Evolutionary conservation across 2,113 vertebrate genomes (phyloP).

Genomic region (Dipodomys ordii): DNA sequence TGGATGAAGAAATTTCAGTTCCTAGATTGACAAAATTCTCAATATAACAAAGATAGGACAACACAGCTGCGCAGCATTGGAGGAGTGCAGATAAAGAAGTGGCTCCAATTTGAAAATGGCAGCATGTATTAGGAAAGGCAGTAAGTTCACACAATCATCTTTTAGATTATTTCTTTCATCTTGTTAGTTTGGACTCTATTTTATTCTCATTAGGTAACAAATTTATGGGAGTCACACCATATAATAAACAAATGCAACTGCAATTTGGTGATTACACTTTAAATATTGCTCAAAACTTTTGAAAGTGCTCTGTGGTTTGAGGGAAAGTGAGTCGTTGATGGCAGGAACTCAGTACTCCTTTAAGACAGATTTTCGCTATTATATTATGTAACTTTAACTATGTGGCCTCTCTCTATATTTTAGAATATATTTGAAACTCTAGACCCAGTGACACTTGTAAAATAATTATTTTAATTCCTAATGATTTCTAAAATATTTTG

Average conservation of each 20-base stretch:
- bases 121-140: neutral
- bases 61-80: slow-evolving; percentile 27
- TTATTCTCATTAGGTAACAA: slow-evolving; percentile 40
- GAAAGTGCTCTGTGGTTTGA: slow-evolving; percentile 26
- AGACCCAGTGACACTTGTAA: slow-evolving; percentile 14
- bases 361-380: slow-evolving; percentile 11
- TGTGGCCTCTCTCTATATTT: neutral
- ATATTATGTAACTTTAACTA: slow-evolving; percentile 5
- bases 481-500: slow-evolving; percentile 12
- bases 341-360: neutral
- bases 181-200: neutral
- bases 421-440: neutral
- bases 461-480: slow-evolving; percentile 14
- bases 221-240: neutral
- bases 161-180: neutral
- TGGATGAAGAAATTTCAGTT: slow-evolving; percentile 65
- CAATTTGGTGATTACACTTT: slow-evolving; percentile 54
- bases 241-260: slow-evolving; percentile 44
- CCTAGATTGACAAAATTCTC: neutral
- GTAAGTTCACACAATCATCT: slow-evolving; percentile 17
- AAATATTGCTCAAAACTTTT: slow-evolving; percentile 31
- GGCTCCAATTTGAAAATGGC: slow-evolving; percentile 17
- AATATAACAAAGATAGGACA: slow-evolving; percentile 40
- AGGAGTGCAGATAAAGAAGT: neutral
- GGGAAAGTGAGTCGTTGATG: neutral